phyloP scores from a whole-genome alignment of 2,797 vertebrate genomes.

The Choloepus didactylus region DNA sequence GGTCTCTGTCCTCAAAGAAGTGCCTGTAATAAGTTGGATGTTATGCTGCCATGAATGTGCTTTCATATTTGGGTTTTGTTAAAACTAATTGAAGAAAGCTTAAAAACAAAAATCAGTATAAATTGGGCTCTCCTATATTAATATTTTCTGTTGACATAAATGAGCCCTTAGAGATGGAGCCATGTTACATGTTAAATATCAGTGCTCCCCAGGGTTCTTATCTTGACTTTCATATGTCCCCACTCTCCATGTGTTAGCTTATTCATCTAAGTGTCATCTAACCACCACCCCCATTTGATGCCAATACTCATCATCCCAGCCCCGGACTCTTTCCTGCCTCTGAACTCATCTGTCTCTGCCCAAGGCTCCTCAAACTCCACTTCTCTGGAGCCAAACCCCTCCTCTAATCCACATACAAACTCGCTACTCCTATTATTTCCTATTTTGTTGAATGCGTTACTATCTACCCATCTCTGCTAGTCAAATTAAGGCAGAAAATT shows the following conservation, averaged over 20 bases:
- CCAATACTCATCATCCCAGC: neutral
- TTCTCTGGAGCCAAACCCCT: neutral
- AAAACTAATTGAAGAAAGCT: slow-evolving; percentile 10
- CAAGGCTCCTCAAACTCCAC: neutral
- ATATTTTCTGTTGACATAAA: neutral
- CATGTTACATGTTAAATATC: neutral
- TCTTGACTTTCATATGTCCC: neutral
- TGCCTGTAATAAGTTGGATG: neutral
- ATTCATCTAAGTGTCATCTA: neutral
- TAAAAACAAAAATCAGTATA: neutral
- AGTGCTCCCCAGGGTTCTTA: neutral
- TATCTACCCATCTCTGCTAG: neutral
- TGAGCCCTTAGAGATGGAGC: neutral
- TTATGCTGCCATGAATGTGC: neutral
- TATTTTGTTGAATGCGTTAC: neutral
- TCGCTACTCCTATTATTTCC: neutral
- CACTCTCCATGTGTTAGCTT: neutral
- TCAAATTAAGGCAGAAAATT: neutral
- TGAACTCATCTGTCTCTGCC: neutral
- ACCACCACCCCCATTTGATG: neutral
- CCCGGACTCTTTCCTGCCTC: neutral
- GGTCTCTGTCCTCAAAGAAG: neutral
- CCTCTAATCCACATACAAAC: neutral
- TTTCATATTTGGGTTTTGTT: neutral
- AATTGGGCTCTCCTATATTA: neutral